Evolutionary conservation across 2,797 vertebrate species (phyloP), one percentile per base, ranked within the genome.

Genomic region (Yasuhikotakia modesta): DNA sequence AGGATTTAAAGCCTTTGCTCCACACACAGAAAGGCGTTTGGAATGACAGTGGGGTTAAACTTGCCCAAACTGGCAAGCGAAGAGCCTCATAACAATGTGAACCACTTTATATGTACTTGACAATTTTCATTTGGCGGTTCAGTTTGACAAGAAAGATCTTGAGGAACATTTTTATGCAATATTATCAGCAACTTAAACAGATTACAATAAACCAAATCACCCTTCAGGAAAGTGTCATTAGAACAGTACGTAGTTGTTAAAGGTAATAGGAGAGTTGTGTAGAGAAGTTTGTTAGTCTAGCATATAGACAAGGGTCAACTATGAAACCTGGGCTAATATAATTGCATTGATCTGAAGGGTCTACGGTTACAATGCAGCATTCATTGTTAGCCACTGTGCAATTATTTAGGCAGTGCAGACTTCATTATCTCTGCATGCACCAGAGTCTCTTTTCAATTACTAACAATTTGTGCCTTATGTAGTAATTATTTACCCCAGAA

Each of bases 371-470:
- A 64, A 87, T 84, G 82, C 87, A 88, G 86, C 85, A 81, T 89
- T 92, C 85, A 87, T 64, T 90, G 90, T 91, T 82, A 91, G 87
- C 89, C 87, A 86, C 87, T 89, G 81, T 90, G 86, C 91, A 91
- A 92, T 94, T 93, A 94, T 89, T 90, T 89, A 87, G 87, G 84
- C 89, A 88, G 84, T 80, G 81, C 84, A 85, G 85, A 86, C 82
- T 86, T 90, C 89, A 93, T 92, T 90, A 90, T 88, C 88, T 75
- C 91, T 82, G 85, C 76, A 84, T 88, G 85, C 86, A 69, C 87
- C 83, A 80, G 84, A 88, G 85, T 87, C 87, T 84, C 87, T 90
- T 86, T 90, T 87, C 91, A 91, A 93, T 92, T 91, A 90, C 86
- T 0, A 14, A 89, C 90, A 88, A 90, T 91, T 89, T 92, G 91